Conservation (phyloP, 2,113 vertebrate species). For the Campylomormyrus tamandua region DNA sequence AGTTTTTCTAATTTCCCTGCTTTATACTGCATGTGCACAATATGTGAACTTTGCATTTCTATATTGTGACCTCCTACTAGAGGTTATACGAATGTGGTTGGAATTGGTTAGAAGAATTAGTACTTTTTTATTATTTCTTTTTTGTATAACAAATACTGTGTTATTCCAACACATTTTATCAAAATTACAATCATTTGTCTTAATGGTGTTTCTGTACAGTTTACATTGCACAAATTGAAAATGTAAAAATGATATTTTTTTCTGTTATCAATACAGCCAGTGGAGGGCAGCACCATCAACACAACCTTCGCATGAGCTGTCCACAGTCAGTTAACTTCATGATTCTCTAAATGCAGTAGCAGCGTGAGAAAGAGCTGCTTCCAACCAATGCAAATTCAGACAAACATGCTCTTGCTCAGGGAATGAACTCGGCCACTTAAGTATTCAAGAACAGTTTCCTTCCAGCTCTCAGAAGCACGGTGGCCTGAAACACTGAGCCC, state of each 20-base stretch:
- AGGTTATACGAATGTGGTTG: not conserved
- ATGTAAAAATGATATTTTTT: not conserved
- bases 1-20: not conserved
- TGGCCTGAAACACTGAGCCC: not conserved
- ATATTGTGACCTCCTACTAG: not conserved
- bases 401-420: not conserved
- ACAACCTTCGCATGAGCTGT: not conserved
- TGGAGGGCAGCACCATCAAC: conserved; percentile 5
- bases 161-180: not conserved
- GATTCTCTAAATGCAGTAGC: not conserved
- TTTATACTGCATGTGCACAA: not conserved
- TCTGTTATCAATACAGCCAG: not conserved
- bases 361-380: not conserved
- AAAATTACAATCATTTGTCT: not conserved
- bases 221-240: not conserved
- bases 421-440: not conserved
- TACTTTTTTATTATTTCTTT: not conserved
- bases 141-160: not conserved
- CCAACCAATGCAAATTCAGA: not conserved
- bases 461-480: not conserved
- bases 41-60: not conserved
- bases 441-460: not conserved
- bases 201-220: not conserved
- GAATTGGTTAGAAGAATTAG: not conserved
- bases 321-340: not conserved